Percentiles rank a stretch among this genome's conserved stretches.
These are phyloP conservation scores for Drosophila atripex DNA, from an alignment of 2,888 invertebrate species.

Conservation along the genomic window DNA sequence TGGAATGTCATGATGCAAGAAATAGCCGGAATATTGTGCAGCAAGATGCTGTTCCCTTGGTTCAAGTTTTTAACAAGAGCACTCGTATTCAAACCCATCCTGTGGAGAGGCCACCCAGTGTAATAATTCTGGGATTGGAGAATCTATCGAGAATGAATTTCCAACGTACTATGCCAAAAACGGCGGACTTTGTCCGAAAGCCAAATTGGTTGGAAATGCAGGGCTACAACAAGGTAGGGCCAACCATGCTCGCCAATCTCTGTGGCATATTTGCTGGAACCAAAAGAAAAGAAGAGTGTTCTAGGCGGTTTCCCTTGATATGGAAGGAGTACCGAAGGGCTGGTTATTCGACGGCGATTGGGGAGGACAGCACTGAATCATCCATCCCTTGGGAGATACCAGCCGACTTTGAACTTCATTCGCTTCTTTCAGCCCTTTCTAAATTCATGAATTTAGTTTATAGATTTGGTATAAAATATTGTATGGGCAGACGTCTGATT, in stretches of 20 bases:
- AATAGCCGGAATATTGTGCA: constrained; percentile 65
- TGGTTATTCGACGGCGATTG: constrained; percentile 90
- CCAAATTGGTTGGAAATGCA: constrained; percentile 87
- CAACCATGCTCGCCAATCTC: constrained; percentile 93
- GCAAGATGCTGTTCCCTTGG: constrained; percentile 85
- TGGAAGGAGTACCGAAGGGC: constrained; percentile 89
- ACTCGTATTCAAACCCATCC: not conserved
- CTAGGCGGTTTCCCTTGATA: constrained; percentile 87
- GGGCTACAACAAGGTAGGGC: constrained; percentile 90
- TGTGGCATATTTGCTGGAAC: constrained; percentile 90
- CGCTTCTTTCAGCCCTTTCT: constrained; percentile 88
- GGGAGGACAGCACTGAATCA: constrained; percentile 87
- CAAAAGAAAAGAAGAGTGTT: constrained; percentile 77
- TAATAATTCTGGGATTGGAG: constrained; percentile 92
- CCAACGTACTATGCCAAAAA: constrained; percentile 89
- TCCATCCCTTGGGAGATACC: constrained; percentile 85
- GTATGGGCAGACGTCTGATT: constrained; percentile 86
- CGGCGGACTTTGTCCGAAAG: constrained; percentile 86
- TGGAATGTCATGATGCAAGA: constrained; percentile 38
- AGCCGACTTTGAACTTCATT: constrained; percentile 90
- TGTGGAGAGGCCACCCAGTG: constrained; percentile 84
- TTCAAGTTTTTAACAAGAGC: constrained; percentile 74
- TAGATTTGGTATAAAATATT: constrained; percentile 81
- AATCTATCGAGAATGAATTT: constrained; percentile 85
- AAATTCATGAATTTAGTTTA: constrained; percentile 67